phyloP scores from a whole-genome alignment of 1,140 invertebrate genomes.

The Meloidogyne hapla region DNA sequence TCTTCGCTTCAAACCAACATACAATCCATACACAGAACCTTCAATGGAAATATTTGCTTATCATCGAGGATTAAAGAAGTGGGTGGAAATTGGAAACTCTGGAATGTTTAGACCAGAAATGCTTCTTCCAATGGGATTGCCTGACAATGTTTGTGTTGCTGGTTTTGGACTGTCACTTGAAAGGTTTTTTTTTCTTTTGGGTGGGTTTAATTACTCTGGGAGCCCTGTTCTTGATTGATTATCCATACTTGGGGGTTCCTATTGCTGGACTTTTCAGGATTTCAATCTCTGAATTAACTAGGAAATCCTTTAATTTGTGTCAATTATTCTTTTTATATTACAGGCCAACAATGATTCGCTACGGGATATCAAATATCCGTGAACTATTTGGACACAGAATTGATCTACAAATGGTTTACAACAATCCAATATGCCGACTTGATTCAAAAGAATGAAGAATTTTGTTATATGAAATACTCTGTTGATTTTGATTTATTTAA shows the following conservation, averaged over 20 bases:
- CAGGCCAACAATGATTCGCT: slow-evolving; percentile 98
- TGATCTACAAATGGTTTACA: slow-evolving; percentile 90
- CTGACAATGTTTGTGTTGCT: slow-evolving; percentile 87
- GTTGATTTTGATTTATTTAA: no score
- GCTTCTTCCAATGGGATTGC: slow-evolving; percentile 93
- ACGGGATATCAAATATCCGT: slow-evolving; percentile 93
- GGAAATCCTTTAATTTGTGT: no score
- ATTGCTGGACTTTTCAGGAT: no score
- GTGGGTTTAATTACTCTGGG: no score
- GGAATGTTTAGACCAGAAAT: slow-evolving; percentile 85
- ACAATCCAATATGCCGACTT: slow-evolving; percentile 86
- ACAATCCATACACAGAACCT: slow-evolving; percentile 99
- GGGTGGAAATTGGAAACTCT: slow-evolving; percentile 86
- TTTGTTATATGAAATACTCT: background rate
- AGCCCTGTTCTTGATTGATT: no score
- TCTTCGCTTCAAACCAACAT: slow-evolving; percentile 94
- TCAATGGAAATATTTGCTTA: slow-evolving; percentile 99
- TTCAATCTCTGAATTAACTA: slow-evolving; percentile 3
- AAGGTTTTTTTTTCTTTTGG: slow-evolving; percentile 71
- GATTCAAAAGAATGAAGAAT: slow-evolving; percentile 69
- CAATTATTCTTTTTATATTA: no score
- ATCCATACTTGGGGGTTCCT: no score
- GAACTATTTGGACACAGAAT: slow-evolving; percentile 95
- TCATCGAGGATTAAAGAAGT: slow-evolving; percentile 78
- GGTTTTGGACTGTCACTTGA: slow-evolving; percentile 96